Base-by-base conservation (phyloP, 2,113 vertebrate genomes). In the Lagopus muta region DNA sequence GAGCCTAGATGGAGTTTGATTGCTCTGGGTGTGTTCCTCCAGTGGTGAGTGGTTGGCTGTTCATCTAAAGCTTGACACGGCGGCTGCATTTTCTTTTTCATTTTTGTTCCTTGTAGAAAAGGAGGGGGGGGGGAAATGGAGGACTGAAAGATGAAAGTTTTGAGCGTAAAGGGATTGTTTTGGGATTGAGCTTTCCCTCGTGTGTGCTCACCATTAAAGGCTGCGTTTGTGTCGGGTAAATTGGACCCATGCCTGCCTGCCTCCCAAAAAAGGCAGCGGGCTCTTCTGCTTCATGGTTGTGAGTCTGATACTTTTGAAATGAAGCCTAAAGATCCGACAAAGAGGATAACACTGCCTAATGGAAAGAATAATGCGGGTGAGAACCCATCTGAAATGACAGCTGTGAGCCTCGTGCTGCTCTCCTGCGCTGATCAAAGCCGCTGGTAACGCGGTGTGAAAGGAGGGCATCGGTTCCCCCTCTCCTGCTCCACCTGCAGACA, bases 291-390 rank as follows among this genome's bases (percentile, higher is more conserved):
- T 88, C 82, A 58, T 91, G 93, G 77, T 80, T 96, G 80, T 67
- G 89, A 93, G 89, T 77, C 87, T 86, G 91, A 89, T 86, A 80
- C 81, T 94, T 94, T 92, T 94, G 92, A 80, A 74, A 90, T 81
- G 81, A 88, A 97, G 90, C 93, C 88, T 93, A 91, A 87, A 92
- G 91, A 82, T 88, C 82, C 80, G 86, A 92, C 96, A 91, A 89
- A 95, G 75, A 94, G 88, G 92, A 93, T 95, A 90, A 93, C 62
- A 6, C 48, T 77, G 85, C 82, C 91, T 95, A 85, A 90, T 90
- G 91, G 95, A 95, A 92, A 86, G 89, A 93, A 93, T 89, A 88
- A 96, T 92, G 94, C 90, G 54, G 86, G 83, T 36, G 30, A 78
- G 88, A 88, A 47, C 91, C 92, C 89, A 70, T 90, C 60, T 92